phyloP scores from a whole-genome alignment of 2,888 invertebrate genomes.

The Azorinus chamasolen region DNA sequence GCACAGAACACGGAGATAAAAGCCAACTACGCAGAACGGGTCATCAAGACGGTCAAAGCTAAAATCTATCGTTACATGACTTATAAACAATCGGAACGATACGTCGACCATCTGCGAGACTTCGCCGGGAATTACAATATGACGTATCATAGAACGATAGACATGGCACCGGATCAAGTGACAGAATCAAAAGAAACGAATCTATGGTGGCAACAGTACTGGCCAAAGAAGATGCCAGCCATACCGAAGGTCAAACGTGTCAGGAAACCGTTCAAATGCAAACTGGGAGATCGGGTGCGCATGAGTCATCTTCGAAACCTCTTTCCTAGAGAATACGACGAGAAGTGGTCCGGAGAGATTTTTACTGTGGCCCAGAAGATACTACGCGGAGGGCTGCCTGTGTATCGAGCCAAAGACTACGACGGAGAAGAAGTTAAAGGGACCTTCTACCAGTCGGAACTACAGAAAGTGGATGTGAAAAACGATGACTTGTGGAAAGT shows the following conservation, averaged over 20 bases:
- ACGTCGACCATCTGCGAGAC: slow-evolving; percentile 28
- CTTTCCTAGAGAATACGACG: slow-evolving; percentile 48
- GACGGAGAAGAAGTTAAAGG: slow-evolving; percentile 35
- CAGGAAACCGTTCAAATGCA: slow-evolving; percentile 24
- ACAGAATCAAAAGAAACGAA: slow-evolving; percentile 22
- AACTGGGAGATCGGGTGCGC: slow-evolving; percentile 38
- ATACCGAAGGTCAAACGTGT: neutral
- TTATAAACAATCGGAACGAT: slow-evolving; percentile 11
- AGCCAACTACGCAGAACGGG: too few relatives aligned
- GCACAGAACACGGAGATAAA: too few relatives aligned
- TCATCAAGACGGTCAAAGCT: too few relatives aligned
- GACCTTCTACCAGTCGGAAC: slow-evolving; percentile 44
- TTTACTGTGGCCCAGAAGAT: slow-evolving; percentile 37
- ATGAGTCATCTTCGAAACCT: slow-evolving; percentile 29
- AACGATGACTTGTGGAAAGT: slow-evolving; percentile 27
- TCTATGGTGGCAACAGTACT: slow-evolving; percentile 18
- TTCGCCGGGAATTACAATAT: slow-evolving; percentile 30
- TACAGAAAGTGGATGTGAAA: slow-evolving; percentile 43
- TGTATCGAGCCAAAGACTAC: slow-evolving; percentile 40
- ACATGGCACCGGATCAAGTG: slow-evolving; percentile 10
- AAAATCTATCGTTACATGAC: neutral
- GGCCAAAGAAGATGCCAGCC: neutral
- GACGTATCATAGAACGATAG: slow-evolving; percentile 29
- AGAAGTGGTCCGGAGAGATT: slow-evolving; percentile 53
- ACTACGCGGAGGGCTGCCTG: slow-evolving; percentile 26